Conservation (phyloP, 2,888 invertebrate genomes). For the Heteropelma amictum region DNA sequence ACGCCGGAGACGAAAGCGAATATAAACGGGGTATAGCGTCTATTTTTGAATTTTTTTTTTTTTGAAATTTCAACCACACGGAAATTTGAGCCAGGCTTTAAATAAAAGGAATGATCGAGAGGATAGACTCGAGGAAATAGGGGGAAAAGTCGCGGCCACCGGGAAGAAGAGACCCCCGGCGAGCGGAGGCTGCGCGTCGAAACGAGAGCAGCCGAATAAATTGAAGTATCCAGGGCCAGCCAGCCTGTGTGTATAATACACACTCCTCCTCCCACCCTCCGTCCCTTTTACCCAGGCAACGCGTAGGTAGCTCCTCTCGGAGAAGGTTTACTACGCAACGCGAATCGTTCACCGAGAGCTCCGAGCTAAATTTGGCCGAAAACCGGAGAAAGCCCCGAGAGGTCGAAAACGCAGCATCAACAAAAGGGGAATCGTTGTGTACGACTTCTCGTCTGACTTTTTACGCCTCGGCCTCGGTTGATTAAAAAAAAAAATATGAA, state of each 20-base stretch:
- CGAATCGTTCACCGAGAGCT: slow-evolving; percentile 10
- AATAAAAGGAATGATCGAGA: too few species aligned
- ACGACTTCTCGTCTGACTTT: not conserved
- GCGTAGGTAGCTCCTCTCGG: slow-evolving; percentile 41
- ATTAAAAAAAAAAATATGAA: too few species aligned
- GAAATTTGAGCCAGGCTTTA: too few species aligned
- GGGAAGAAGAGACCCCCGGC: slow-evolving; percentile 19
- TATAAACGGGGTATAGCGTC: too few species aligned
- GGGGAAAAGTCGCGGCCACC: not conserved
- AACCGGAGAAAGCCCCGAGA: slow-evolving; percentile 18
- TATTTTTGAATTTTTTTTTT: too few species aligned
- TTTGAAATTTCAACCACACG: too few species aligned
- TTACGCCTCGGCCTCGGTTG: too few species aligned
- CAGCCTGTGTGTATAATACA: not conserved
- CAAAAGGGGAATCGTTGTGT: slow-evolving; percentile 8
- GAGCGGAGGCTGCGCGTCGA: too few species aligned
- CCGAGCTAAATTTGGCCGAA: slow-evolving; percentile 46
- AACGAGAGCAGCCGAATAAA: not conserved
- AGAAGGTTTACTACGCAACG: slow-evolving; percentile 49
- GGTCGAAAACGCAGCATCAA: slow-evolving; percentile 34
- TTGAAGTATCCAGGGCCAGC: slow-evolving; percentile 15
- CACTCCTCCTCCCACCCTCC: not conserved
- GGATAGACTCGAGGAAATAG: too few species aligned
- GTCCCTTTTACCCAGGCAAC: slow-evolving; percentile 33
- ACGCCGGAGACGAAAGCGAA: too few species aligned